These are phyloP conservation scores for Drosophila virilis DNA, from an alignment of 1,140 invertebrate species.

Conservation along the genomic window DNA sequence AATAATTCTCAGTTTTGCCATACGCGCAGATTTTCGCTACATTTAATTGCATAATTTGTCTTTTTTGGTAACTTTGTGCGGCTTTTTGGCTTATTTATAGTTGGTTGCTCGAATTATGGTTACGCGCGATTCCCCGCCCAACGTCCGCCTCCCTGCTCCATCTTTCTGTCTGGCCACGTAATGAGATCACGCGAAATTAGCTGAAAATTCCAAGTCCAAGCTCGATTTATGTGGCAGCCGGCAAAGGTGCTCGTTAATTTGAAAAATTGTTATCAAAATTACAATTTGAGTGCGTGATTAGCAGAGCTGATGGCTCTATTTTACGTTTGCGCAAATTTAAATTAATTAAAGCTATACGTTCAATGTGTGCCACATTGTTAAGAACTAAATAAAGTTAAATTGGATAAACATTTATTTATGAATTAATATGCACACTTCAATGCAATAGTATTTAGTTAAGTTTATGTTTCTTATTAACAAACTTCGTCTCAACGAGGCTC, in stretches of 20 bases:
- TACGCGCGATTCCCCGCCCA: no score
- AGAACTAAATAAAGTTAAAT: no score
- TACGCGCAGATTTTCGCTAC: constrained; percentile 46
- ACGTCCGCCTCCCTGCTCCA: no score
- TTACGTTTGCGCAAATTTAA: neutral
- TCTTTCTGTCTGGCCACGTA: neutral
- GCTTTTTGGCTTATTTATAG: constrained; percentile 30
- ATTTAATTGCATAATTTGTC: constrained; percentile 75
- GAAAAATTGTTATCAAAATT: neutral
- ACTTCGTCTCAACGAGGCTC: no score
- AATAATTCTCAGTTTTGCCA: constrained; percentile 53
- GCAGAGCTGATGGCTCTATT: neutral
- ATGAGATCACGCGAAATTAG: constrained; percentile 15
- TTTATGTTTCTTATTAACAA: no score
- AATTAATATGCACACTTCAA: no score
- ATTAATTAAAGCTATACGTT: neutral
- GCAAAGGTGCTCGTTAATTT: constrained; percentile 18
- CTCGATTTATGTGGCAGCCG: constrained; percentile 25
- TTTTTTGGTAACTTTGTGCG: constrained; percentile 12
- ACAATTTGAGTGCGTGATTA: neutral
- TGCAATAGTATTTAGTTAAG: no score
- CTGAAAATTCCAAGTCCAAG: neutral
- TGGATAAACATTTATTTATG: no score
- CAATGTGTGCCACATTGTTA: neutral
- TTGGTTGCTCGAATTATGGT: constrained; percentile 3